Evolutionary conservation across 2,888 invertebrate species (phyloP), one percentile per base, ranked within the genome.

Genomic region (Oligia strigilis): DNA sequence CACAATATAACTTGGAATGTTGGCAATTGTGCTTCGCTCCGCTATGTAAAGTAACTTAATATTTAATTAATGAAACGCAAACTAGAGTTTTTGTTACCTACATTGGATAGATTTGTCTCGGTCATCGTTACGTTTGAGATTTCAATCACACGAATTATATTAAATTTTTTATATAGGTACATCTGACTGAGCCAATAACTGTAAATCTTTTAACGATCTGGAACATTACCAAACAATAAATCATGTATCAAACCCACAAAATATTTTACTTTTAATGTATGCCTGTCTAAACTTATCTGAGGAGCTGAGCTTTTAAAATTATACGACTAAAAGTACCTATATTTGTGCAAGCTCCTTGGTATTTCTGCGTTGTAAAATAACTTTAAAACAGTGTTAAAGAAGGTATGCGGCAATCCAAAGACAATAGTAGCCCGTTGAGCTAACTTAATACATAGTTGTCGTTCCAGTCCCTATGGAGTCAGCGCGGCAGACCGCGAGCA

Each of bases 391-490:
- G 52, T 70, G 52, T 52, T 14, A 29, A n/a, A 64, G 72, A 58
- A 83, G 60, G 14, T 60, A 65, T 70, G 72, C 46, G 60, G 49
- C 14, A 67, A 58, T 85, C 43, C 43, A 66, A 65, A 83, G 46
- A 70, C 60, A 70, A 62, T n/a, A 49, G 60, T 29, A 55, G 6
- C 40, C 60, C 36, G 36, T 11, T 19, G 73, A 75, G 58, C 23
- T 73, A 81, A 64, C 73, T 75, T 67, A 55, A 60, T 49, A 74
- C 85, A 87, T 87, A 84, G 81, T 77, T 87, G 75, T 77, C 74
- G 72, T 84, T 58, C 81, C 81, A 65, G 40, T 72, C 78, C 36
- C 64, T n/a, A 75, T 29, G 75, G 74, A 77, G 66, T 60, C 65
- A 23, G 43, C 17, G 78, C 66, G 76, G 74, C 60, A 66, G 52